Base-by-base conservation (phyloP, 1,140 invertebrate genomes). In the Phortica variegata region DNA sequence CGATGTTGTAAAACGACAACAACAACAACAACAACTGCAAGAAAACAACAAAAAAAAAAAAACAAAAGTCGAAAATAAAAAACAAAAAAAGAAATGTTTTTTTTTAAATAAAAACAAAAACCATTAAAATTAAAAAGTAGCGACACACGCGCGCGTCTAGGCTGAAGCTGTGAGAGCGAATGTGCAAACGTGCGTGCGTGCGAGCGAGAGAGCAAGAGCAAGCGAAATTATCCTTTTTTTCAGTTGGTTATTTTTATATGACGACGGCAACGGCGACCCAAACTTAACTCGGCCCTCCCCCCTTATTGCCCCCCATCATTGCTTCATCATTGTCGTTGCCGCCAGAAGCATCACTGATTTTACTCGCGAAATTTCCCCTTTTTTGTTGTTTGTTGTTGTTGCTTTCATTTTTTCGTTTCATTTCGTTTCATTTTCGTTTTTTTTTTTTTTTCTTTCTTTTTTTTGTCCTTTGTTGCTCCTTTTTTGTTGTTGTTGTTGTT, bases 191-290 rank as follows among this genome's bases (percentile, higher is more conserved):
- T n/a, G n/a, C n/a, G n/a, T n/a, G n/a, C n/a, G n/a, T n/a, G n/a
- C n/a, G n/a, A 8, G 7, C n/a, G 29, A 8, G 29, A 31, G 29
- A 8, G 29, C 7, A n/a, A n/a, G n/a, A n/a, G n/a, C n/a, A n/a
- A n/a, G n/a, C n/a, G n/a, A n/a, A n/a, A n/a, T 39, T 48, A 58
- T 49, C 50, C 44, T 66, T 72, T 71, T 66, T 53, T 71, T 68
- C 56, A 58, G 54, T 65, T 68, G 59, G 47, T 55, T 63, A 71
- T 66, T 70, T 70, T 71, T 65, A 61, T 60, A 61, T 62, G 66
- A 66, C 29, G 37, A 21, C 20, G 15, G 17, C 46, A 48, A 31
- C 33, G 16, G 33, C 33, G 33, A 4, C 12, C 16, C 8, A 10
- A 15, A 29, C 6, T 12, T 7, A 6, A 29, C 26, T n/a, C 32